Base-by-base conservation (phyloP, 1,140 invertebrate species). In the Megalopta genalis region DNA sequence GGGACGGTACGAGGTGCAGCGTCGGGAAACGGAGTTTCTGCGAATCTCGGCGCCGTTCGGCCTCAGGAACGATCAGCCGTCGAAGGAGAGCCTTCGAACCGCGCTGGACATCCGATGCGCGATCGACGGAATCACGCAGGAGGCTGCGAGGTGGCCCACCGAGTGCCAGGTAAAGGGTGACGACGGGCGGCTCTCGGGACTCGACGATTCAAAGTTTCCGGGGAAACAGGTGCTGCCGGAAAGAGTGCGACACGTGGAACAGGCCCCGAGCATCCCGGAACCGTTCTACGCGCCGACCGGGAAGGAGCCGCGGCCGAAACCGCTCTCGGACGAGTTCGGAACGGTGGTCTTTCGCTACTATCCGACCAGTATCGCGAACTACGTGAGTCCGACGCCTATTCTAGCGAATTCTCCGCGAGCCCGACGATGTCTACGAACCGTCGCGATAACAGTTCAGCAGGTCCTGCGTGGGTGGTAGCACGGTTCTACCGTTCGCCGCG, bases 341-440 rank as follows among this genome's bases (percentile, higher is more conserved):
- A 95, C 95, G 10, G 94, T 98, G 25, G 95, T 98, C 64, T 99
- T 96, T 90, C 95, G 97, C 82, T 98, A 98, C 89, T 96, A 96
- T 89, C 97, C 97, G 21, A 95, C 96, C 88, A 96, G 96, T 87
- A 95, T 96, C 62, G 97, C 97, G 8, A 97, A 97, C 93, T 99
- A 98, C 93, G 97, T 98, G 93, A 96, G 80, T 85, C 0, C 14
- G 3, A 9, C 12, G n/a, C 2, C 25, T 23, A 0, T 27, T 37
- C 68, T 23, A 46, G 37, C 18, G 18, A 27, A 21, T 21, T 49
- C 12, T 16, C 4, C 21, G 14, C 46, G 5, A 49, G 7, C 1
- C 10, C 3, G 14, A 12, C 39, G 23, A 75, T n/a, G 39, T 25
- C 6, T 27, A 49, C 39, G 1, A n/a, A 66, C 37, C 0, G 18